Conservation (phyloP, 2,888 invertebrate species). For the Agelastica alni region DNA sequence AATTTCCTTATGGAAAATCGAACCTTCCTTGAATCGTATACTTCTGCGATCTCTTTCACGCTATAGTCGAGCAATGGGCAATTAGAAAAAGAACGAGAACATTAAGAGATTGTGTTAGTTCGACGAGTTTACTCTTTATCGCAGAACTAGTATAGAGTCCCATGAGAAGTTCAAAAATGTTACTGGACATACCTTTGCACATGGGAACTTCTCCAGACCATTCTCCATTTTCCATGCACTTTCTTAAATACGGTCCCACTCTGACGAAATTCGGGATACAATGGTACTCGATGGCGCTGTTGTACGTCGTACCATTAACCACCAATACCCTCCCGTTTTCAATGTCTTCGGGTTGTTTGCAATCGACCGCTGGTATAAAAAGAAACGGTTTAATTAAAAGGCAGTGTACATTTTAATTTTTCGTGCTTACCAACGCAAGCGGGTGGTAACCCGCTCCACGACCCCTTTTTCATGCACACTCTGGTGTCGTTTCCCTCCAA, state of each 20-base stretch:
- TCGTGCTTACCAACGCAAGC: constrained; percentile 73
- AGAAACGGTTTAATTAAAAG: no score
- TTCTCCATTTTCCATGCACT: constrained; percentile 79
- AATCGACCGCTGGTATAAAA: constrained; percentile 76
- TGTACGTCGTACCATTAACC: constrained; percentile 83
- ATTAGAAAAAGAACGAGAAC: no score
- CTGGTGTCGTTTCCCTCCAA: constrained; percentile 81
- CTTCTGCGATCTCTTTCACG: no score
- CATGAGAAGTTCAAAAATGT: no score
- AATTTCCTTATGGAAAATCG: no score
- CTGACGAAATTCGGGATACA: constrained; percentile 84
- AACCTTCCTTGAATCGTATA: no score
- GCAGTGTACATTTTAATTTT: no score
- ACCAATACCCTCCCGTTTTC: constrained; percentile 87
- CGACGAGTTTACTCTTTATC: no score
- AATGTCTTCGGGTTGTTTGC: constrained; percentile 76
- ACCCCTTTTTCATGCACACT: constrained; percentile 74
- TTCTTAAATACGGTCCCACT: constrained; percentile 79
- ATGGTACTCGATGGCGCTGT: constrained; percentile 86
- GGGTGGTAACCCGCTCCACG: constrained; percentile 81
- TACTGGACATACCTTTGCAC: constrained; percentile 75
- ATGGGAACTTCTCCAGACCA: constrained; percentile 89
- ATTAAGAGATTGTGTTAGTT: no score
- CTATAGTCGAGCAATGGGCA: no score
- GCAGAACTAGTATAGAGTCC: no score